phyloP scores from a whole-genome alignment of 35 echinoderm and acorn worm species.

The Amphiura filiformis region DNA sequence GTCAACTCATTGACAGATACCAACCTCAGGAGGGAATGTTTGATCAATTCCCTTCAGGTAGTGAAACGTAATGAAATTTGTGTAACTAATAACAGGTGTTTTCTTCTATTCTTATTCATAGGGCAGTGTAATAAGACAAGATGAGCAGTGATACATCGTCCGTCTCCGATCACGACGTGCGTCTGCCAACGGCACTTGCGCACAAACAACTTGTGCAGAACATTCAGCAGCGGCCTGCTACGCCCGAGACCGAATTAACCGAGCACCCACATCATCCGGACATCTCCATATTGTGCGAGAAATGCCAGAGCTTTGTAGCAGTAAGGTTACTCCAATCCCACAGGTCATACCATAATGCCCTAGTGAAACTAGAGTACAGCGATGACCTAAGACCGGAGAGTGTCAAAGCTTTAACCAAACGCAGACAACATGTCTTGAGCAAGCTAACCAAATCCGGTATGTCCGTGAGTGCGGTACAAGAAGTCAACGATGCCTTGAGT shows the following conservation, averaged over 20 bases:
- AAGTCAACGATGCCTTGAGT: conserved; percentile 80
- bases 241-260: conserved; percentile 44
- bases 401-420: conserved; percentile 46
- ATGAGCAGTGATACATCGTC: conserved; percentile 92
- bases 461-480: conserved; percentile 42
- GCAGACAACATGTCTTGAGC: conserved; percentile 47
- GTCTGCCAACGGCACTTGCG: background rate
- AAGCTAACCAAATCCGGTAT: conserved; percentile 46
- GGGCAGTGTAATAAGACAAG: too few relatives aligned
- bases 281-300: conserved; percentile 76
- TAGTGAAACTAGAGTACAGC: conserved; percentile 56
- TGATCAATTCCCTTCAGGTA: too few relatives aligned
- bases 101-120: too few relatives aligned
- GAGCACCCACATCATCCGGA: conserved; percentile 59
- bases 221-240: conserved; percentile 25
- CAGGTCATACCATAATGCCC: conserved; percentile 67
- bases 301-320: conserved; percentile 55
- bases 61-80: too few relatives aligned
- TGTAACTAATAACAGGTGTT: too few relatives aligned
- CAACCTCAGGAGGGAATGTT: too few relatives aligned
- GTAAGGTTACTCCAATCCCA: conserved; percentile 65
- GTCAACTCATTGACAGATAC: too few relatives aligned
- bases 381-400: conserved; percentile 48
- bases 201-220: conserved; percentile 27
- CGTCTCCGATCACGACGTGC: conserved; percentile 43